A percentile compares a stretch with the other conserved stretches of the same genome.
Evolutionary conservation across 2,113 vertebrate species (phyloP).

Genomic region (Scopus umbretta): DNA sequence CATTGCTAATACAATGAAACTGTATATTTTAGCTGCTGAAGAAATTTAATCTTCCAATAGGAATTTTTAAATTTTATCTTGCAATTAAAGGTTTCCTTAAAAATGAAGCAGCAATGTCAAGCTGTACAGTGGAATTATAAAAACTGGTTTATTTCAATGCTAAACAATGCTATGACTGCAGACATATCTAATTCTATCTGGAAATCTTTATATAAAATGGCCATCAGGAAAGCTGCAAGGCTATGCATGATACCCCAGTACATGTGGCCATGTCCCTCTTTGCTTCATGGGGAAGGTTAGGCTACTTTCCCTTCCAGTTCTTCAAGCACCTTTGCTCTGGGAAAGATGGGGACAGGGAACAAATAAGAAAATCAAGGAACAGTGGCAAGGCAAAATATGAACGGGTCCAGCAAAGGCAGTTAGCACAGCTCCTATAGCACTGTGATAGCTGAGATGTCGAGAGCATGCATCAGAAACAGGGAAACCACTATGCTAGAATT

Average conservation of each 20-base stretch:
- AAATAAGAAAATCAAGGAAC: not conserved
- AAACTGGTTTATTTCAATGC: not conserved
- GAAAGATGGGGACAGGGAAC: not conserved
- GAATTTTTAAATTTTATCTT: not conserved
- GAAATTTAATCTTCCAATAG: not conserved
- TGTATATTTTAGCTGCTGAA: not conserved
- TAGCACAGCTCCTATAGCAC: not conserved
- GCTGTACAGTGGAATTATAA: not conserved
- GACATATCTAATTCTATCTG: not conserved
- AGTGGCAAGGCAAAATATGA: not conserved
- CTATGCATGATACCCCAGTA: not conserved
- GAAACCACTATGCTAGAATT: not conserved
- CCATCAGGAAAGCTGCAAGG: not conserved
- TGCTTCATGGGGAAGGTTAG: not conserved
- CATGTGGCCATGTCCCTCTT: not conserved
- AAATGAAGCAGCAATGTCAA: not conserved
- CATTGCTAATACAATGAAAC: not conserved
- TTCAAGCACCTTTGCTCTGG: not conserved
- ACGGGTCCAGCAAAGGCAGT: not conserved
- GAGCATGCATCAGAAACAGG: not conserved
- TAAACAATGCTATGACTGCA: not conserved
- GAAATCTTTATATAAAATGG: not conserved
- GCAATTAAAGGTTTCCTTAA: not conserved
- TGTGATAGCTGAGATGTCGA: not conserved
- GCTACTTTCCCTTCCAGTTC: not conserved